Evolutionary conservation across 2,888 invertebrate species (phyloP), one percentile per base, ranked within the genome.

Genomic region (Leucoma salicis): DNA sequence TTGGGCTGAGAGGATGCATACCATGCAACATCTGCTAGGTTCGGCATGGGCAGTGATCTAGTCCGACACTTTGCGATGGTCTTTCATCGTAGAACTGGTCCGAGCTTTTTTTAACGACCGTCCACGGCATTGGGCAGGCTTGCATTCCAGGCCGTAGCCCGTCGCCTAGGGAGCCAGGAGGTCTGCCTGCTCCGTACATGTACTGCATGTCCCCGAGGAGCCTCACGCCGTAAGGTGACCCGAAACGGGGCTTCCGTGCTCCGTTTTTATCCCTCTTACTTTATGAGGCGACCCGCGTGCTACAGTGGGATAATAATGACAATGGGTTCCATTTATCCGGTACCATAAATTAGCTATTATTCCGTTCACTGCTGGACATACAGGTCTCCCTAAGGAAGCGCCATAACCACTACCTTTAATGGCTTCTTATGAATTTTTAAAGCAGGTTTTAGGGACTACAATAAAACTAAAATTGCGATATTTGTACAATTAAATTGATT

Each of bases 231-330:
- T 96, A 96, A 81, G 95, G 94, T 90, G 95, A 93, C 91, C 94
- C 95, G 90, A 95, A 96, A 89, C 96, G 95, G 93, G 95, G 94
- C 92, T 95, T 96, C 91, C 95, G 94, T 87, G 92, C 92, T 92
- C 95, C 95, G 93, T 8, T 16, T n/a, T n/a, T n/a, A n/a, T n/a
- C n/a, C n/a, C n/a, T n/a, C n/a, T n/a, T n/a, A n/a, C n/a, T n/a
- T n/a, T n/a, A n/a, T n/a, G n/a, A n/a, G n/a, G n/a, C n/a, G n/a
- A n/a, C n/a, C n/a, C n/a, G n/a, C n/a, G n/a, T n/a, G n/a, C n/a
- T n/a, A n/a, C n/a, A n/a, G n/a, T n/a, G n/a, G n/a, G n/a, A n/a
- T n/a, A n/a, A n/a, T n/a, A n/a, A n/a, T n/a, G n/a, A n/a, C n/a
- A n/a, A n/a, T n/a, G n/a, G n/a, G n/a, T n/a, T n/a, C n/a, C n/a